phyloP scores from a whole-genome alignment of 2,797 vertebrate genomes.

The Pseudomugil tenellus region DNA sequence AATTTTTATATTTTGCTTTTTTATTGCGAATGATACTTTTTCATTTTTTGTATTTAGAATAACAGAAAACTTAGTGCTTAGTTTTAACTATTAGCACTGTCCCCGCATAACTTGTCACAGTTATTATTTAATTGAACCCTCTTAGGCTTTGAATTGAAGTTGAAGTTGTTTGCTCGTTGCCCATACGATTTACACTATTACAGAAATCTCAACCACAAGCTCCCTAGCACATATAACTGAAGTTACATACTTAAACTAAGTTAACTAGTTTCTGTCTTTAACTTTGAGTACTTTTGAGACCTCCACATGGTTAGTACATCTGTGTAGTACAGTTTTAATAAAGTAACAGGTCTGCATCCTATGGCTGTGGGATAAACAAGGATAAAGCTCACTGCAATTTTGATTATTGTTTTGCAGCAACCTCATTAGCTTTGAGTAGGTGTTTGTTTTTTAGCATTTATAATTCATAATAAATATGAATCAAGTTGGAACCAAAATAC shows the following conservation, averaged over 20 bases:
- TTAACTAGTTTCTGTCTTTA: not conserved
- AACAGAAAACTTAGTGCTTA: not conserved
- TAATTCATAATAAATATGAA: not conserved
- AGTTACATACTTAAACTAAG: not conserved
- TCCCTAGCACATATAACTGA: not conserved
- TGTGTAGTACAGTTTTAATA: not conserved
- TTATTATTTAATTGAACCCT: not conserved
- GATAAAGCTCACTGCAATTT: not conserved
- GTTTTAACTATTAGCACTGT: not conserved
- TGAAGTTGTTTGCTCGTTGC: constrained; percentile 1
- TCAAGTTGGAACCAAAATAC: not conserved
- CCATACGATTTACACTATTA: not conserved
- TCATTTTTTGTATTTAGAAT: constrained; percentile 3
- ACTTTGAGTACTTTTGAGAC: not conserved
- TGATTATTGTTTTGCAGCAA: not conserved
- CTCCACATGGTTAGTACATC: not conserved
- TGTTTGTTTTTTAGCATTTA: not conserved
- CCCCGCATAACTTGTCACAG: not conserved
- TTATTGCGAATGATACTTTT: not conserved
- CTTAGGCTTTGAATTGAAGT: constrained; percentile 10
- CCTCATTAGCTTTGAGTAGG: not conserved
- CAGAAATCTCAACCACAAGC: not conserved
- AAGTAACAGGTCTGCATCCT: not conserved
- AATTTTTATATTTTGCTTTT: not conserved
- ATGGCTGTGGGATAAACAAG: not conserved